These are phyloP conservation scores for Eulemur macaco DNA, from an alignment of 2,113 vertebrate species.

Conservation along the genomic window DNA sequence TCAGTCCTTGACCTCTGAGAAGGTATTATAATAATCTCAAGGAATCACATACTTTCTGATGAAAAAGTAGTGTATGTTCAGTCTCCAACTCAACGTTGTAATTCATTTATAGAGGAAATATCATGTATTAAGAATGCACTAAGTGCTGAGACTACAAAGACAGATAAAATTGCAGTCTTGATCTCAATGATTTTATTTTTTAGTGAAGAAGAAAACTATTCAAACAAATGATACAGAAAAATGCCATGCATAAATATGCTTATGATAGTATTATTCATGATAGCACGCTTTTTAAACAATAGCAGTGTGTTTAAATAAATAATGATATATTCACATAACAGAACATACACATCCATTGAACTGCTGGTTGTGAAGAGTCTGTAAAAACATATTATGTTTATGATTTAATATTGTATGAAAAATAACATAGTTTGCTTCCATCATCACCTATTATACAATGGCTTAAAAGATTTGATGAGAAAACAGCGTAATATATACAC, in stretches of 20 bases:
- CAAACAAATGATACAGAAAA: neutral
- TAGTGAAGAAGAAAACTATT: neutral
- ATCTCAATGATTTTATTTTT: neutral
- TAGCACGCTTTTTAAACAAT: neutral
- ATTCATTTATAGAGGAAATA: neutral
- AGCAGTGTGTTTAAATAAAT: neutral
- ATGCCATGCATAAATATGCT: neutral
- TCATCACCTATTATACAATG: neutral
- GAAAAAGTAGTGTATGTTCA: neutral
- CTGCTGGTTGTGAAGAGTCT: neutral
- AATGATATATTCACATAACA: neutral
- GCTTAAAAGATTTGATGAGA: neutral
- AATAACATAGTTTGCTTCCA: neutral
- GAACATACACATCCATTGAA: neutral
- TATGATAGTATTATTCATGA: neutral
- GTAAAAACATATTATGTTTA: neutral
- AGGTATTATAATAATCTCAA: neutral
- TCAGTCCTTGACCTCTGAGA: neutral
- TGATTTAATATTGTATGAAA: neutral
- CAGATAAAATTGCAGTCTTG: neutral
- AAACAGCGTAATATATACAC: neutral
- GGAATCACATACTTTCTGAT: neutral
- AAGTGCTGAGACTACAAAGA: neutral
- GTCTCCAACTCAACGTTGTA: neutral
- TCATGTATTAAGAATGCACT: neutral